Evolutionary conservation across 2,888 invertebrate genomes (phyloP).

Genomic region (Tupiocoris notatus): DNA sequence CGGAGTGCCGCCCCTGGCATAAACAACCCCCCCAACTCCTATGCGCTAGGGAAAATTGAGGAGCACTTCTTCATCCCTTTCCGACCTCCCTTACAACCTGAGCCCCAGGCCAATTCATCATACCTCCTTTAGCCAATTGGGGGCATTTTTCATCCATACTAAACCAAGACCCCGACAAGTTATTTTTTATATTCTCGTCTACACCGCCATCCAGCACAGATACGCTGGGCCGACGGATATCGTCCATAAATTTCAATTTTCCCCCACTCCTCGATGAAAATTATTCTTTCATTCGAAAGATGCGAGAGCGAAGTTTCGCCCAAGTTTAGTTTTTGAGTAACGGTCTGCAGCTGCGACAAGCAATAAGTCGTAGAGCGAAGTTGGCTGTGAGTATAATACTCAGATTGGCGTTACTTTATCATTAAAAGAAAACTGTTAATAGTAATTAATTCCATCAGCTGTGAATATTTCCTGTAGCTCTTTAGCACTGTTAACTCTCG

Average conservation of each 20-base stretch:
- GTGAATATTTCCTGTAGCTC: too few relatives aligned
- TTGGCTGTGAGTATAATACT: too few relatives aligned
- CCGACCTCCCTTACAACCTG: slow-evolving; percentile 26
- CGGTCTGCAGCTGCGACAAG: slow-evolving; percentile 22
- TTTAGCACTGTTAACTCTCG: too few relatives aligned
- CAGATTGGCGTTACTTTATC: too few relatives aligned
- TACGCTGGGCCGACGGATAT: slow-evolving; percentile 1
- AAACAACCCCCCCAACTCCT: slow-evolving; percentile 36
- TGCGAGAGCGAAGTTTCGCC: slow-evolving; percentile 17
- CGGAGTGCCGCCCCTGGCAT: slow-evolving; percentile 37
- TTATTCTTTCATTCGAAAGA: slow-evolving; percentile 27
- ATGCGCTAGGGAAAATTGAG: slow-evolving; percentile 36
- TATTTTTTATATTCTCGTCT: slow-evolving; percentile 16
- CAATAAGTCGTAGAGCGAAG: slow-evolving; percentile 22
- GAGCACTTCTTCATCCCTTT: slow-evolving; percentile 38
- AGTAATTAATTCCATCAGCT: too few relatives aligned
- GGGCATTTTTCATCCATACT: slow-evolving; percentile 40
- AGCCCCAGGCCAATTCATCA: slow-evolving; percentile 36
- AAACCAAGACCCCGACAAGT: slow-evolving; percentile 39
- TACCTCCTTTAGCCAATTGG: slow-evolving; percentile 40
- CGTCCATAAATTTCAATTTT: slow-evolving; percentile 39
- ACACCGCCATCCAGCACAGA: background rate
- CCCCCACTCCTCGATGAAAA: slow-evolving; percentile 33
- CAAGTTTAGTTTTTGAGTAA: slow-evolving; percentile 22
- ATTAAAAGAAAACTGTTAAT: too few relatives aligned